A percentile compares a stretch with the other conserved stretches of the same genome.
Evolutionary conservation across 30 jellyfish, hydroid and myxozoan genomes (phyloP).

Genomic region (Sanderia malayensis): DNA sequence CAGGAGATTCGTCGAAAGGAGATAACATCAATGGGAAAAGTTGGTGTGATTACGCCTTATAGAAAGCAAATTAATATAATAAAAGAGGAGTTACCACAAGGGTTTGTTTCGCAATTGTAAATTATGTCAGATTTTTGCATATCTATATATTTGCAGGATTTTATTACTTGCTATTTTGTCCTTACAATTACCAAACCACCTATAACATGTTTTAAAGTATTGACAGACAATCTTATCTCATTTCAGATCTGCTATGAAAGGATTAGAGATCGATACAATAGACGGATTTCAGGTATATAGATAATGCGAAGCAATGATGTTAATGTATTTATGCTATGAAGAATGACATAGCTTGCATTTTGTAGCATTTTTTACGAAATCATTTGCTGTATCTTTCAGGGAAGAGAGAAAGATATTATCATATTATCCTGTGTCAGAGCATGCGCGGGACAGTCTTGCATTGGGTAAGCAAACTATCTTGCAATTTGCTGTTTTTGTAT

Average conservation of each 20-base stretch:
- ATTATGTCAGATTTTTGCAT: too few relatives aligned
- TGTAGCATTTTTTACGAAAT: not conserved
- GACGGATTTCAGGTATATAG: constrained; percentile 92
- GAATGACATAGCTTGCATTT: too few relatives aligned
- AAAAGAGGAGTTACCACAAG: constrained; percentile 13
- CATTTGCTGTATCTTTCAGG: constrained; percentile 36
- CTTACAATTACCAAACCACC: too few relatives aligned
- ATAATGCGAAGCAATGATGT: too few relatives aligned
- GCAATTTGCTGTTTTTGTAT: too few relatives aligned
- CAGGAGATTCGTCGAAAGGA: constrained; percentile 28
- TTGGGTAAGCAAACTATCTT: constrained; percentile 75
- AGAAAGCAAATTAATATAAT: constrained; percentile 54
- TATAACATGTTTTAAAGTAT: too few relatives aligned
- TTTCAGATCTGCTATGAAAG: constrained; percentile 6
- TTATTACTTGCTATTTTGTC: too few relatives aligned
- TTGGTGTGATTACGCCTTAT: constrained; percentile 86
- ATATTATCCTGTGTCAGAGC: constrained; percentile 93
- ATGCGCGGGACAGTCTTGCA: constrained; percentile 25
- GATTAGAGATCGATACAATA: constrained; percentile 66
- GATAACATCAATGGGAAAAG: constrained; percentile 12
- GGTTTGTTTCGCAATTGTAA: too few relatives aligned
- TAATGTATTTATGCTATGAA: too few relatives aligned
- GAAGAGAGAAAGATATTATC: constrained; percentile 79
- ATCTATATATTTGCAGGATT: too few relatives aligned
- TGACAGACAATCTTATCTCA: not conserved